Evolutionary conservation across 2,797 vertebrate species (phyloP).

Genomic region (Mallotus villosus): DNA sequence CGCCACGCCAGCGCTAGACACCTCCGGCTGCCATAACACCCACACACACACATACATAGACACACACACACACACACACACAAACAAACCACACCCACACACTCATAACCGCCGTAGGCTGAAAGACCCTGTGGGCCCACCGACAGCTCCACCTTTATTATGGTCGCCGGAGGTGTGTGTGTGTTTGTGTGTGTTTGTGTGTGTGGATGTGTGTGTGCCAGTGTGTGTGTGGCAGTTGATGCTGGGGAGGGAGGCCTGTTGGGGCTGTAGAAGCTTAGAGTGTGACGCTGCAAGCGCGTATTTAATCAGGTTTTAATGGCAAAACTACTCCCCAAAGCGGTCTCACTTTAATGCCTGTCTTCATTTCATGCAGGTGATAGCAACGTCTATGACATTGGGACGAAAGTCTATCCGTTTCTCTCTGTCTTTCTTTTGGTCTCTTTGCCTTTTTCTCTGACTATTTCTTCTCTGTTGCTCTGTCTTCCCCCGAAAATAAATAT

Average conservation of each 20-base stretch:
- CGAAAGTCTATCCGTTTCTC: slow-evolving; percentile 32
- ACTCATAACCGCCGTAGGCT: too few relatives aligned
- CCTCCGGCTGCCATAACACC: too few relatives aligned
- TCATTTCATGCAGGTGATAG: slow-evolving; percentile 29
- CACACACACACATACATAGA: too few relatives aligned
- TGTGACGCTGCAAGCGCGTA: slow-evolving; percentile 35
- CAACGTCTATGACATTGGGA: not conserved
- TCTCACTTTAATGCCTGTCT: slow-evolving; percentile 23
- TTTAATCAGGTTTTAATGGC: slow-evolving; percentile 61
- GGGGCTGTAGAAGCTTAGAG: slow-evolving; percentile 43
- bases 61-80: too few relatives aligned
- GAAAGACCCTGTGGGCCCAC: too few relatives aligned
- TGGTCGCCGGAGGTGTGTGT: not conserved
- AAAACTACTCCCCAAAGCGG: slow-evolving; percentile 47
- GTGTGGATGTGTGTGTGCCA: not conserved
- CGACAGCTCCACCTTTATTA: too few relatives aligned
- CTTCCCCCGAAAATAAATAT: slow-evolving; percentile 58
- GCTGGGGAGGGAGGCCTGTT: slow-evolving; percentile 33
- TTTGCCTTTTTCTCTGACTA: slow-evolving; percentile 11
- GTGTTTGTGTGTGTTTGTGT: not conserved
- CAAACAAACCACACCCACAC: not conserved
- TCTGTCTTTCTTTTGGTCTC: not conserved
- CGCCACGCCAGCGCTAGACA: slow-evolving; percentile 13
- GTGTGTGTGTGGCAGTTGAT: slow-evolving; percentile 36
- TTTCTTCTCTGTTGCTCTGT: slow-evolving; percentile 40